Base-by-base conservation (phyloP, 2,113 vertebrate genomes). In the Hippocampus barbouri region DNA sequence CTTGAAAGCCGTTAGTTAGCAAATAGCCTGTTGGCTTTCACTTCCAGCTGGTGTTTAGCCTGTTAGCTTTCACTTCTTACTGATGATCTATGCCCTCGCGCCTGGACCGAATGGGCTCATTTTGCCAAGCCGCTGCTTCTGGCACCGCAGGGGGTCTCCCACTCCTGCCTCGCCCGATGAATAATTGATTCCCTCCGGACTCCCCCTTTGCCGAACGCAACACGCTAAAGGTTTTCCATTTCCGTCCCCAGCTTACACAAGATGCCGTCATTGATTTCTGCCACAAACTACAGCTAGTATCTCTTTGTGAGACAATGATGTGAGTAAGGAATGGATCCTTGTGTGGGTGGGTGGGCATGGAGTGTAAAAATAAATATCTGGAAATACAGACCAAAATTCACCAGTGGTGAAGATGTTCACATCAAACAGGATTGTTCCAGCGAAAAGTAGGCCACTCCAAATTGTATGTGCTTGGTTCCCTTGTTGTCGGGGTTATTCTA, bases 141-240 rank as follows among this genome's bases (percentile, higher is more conserved):
- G 67, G 54, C 63, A 5, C 73, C 54, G 71, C 71, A 69, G 81
- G 78, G 78, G 74, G 70, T 82, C 56, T 76, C 73, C 25, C 54
- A 71, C 82, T 79, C 71, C 74, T 51, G 66, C 61, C 54, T 71
- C 63, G 71, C 70, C 61, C 75, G 54, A 85, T 88, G 71, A 89
- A 92, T 90, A 91, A 92, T 90, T 88, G 75, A 91, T 90, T 79
- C 75, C 77, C 75, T 64, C 64, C 16, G 61, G 82, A 86, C 77
- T 62, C 64, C 73, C 72, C n/a, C 43, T 2, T 27, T 34, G 59
- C 59, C 59, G 18, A 79, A 66, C 72, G 61, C 77, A 80, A 69
- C 78, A 75, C 18, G 53, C 40, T 74, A 83, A 85, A 90, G 79
- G 84, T 83, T 84, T 88, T 75, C 5, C 72, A 77, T 85, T 78